These are phyloP conservation scores for Drosophila carrolli DNA, from an alignment of 1,140 invertebrate genomes.

Conservation along the genomic window DNA sequence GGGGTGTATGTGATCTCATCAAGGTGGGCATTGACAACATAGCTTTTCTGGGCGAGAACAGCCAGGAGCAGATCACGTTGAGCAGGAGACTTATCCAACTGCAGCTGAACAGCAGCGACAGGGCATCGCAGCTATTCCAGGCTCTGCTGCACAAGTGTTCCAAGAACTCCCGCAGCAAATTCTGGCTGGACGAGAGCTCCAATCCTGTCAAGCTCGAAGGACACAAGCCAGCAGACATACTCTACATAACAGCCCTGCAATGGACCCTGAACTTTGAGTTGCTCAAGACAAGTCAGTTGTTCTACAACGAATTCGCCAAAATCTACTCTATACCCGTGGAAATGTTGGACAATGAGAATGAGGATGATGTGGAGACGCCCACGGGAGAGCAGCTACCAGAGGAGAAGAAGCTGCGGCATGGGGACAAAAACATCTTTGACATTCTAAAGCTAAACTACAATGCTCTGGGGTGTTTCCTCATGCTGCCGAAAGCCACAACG, in stretches of 20 bases:
- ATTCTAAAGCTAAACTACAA: slow-evolving; percentile 79
- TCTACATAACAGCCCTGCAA: slow-evolving; percentile 73
- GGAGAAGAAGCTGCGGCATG: slow-evolving; percentile 60
- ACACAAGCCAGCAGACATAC: slow-evolving; percentile 68
- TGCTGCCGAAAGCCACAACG: slow-evolving; percentile 70
- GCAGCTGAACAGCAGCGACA: slow-evolving; percentile 75
- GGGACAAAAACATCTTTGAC: slow-evolving; percentile 77
- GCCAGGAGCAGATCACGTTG: slow-evolving; percentile 60
- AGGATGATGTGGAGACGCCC: slow-evolving; percentile 15
- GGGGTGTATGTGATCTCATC: slow-evolving; percentile 80
- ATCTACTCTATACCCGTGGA: slow-evolving; percentile 79
- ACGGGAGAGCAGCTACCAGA: slow-evolving; percentile 5
- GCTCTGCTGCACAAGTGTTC: slow-evolving; percentile 49
- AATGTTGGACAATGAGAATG: slow-evolving; percentile 55
- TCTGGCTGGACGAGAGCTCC: slow-evolving; percentile 62
- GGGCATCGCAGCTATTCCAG: slow-evolving; percentile 65
- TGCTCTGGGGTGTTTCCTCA: slow-evolving; percentile 74
- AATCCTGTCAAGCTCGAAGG: slow-evolving; percentile 31
- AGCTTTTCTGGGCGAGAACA: slow-evolving; percentile 77
- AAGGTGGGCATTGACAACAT: slow-evolving; percentile 83
- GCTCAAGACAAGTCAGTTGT: slow-evolving; percentile 75
- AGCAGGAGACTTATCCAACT: slow-evolving; percentile 74
- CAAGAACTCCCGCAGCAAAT: slow-evolving; percentile 44
- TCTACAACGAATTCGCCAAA: slow-evolving; percentile 80
- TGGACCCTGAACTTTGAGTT: slow-evolving; percentile 81